phyloP scores from a whole-genome alignment of 2,113 vertebrate species.

The Charadrius vociferus region DNA sequence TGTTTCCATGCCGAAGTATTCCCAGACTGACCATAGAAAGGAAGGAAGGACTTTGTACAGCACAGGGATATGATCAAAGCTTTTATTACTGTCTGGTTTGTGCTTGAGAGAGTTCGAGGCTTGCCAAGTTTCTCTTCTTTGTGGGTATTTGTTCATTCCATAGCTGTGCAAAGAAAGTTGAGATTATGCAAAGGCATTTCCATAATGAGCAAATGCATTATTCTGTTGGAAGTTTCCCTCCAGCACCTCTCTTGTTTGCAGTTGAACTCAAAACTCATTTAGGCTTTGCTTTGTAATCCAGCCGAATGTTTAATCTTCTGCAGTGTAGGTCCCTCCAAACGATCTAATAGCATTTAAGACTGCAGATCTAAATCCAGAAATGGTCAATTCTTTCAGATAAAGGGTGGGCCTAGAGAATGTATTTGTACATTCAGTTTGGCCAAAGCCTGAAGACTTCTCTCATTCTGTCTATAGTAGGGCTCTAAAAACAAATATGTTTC shows the following conservation, averaged over 20 bases:
- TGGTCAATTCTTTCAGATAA: neutral
- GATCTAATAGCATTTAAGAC: neutral
- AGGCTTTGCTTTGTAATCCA: neutral
- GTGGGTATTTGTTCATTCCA: slow-evolving; percentile 31
- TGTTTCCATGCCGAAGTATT: neutral
- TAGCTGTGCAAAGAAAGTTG: slow-evolving; percentile 44
- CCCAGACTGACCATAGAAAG: neutral
- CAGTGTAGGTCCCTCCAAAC: neutral
- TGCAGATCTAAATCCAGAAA: neutral
- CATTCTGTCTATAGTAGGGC: neutral
- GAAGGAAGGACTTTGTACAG: slow-evolving; percentile 23
- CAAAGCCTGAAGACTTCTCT: neutral
- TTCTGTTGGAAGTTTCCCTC: slow-evolving; percentile 45
- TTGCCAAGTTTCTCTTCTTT: slow-evolving; percentile 62
- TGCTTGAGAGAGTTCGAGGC: slow-evolving; percentile 32
- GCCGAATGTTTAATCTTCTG: neutral
- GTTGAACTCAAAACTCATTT: slow-evolving; percentile 7
- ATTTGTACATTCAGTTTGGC: neutral
- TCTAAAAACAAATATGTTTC: neutral
- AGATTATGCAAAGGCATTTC: slow-evolving; percentile 55
- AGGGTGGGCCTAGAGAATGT: neutral
- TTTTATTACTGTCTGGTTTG: slow-evolving; percentile 46
- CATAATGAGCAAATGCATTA: slow-evolving; percentile 52
- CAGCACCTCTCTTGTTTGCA: slow-evolving; percentile 16
- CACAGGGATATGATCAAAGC: slow-evolving; percentile 39